phyloP scores from a whole-genome alignment of 2,888 invertebrate species.

The Drosophila austrosaltans region DNA sequence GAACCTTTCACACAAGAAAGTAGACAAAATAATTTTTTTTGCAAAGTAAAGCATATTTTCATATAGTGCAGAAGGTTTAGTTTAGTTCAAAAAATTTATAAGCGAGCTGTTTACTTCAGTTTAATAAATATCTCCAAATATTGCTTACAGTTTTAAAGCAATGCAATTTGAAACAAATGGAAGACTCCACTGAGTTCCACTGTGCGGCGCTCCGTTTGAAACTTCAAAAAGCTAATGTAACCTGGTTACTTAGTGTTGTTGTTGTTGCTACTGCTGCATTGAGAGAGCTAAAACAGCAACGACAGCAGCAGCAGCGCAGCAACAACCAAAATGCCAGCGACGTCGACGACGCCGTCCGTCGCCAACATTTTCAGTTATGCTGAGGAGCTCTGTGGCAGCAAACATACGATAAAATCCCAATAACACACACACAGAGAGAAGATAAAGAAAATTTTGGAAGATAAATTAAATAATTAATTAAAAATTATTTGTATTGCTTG shows the following conservation, averaged over 20 bases:
- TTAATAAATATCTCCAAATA: no score
- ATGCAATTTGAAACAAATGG: no score
- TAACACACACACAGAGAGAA: slow-evolving; percentile 39
- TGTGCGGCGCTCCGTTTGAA: slow-evolving; percentile 25
- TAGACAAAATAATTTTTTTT: no score
- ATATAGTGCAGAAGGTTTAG: no score
- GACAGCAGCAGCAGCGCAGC: slow-evolving; percentile 40
- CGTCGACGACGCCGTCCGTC: slow-evolving; percentile 31
- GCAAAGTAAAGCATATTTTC: no score
- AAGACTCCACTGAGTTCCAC: no score
- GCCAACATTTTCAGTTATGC: slow-evolving; percentile 80
- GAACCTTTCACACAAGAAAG: no score
- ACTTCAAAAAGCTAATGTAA: slow-evolving; percentile 66
- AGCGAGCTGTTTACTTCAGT: no score
- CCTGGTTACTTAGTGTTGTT: slow-evolving; percentile 42
- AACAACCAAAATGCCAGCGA: slow-evolving; percentile 40
- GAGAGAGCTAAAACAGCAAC: slow-evolving; percentile 21
- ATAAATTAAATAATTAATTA: slow-evolving; percentile 16
- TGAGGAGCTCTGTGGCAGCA: slow-evolving; percentile 82
- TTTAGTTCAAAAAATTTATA: no score
- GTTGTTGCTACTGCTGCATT: slow-evolving; percentile 41
- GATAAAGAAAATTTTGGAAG: slow-evolving; percentile 30
- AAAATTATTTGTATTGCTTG: slow-evolving; percentile 43
- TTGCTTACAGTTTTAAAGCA: no score
- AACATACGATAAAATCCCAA: slow-evolving; percentile 73